A percentile compares a stretch with the other conserved stretches of the same genome.
These are phyloP conservation scores for Pseudorasbora parva DNA, from an alignment of 2,113 vertebrate genomes.

Conservation along the genomic window DNA sequence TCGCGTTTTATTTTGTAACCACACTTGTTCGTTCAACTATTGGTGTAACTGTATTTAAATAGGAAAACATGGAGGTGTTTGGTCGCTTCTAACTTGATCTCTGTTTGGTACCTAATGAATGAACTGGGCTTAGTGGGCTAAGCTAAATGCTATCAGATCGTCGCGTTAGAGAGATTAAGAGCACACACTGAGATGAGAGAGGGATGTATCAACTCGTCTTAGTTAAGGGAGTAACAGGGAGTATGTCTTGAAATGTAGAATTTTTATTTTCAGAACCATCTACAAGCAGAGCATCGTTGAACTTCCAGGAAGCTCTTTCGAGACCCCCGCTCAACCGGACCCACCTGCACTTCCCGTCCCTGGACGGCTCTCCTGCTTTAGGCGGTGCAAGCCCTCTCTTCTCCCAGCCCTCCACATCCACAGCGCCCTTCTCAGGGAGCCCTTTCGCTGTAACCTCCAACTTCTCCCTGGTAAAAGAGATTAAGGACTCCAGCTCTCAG, in stretches of 20 bases:
- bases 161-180: no score
- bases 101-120: no score
- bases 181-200: no score
- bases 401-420: conserved; percentile 91
- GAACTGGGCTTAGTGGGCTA: no score
- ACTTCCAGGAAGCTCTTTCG: conserved; percentile 88
- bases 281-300: conserved; percentile 87
- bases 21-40: no score
- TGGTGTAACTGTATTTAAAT: no score
- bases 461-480: conserved; percentile 93
- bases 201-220: no score
- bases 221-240: no score
- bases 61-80: no score
- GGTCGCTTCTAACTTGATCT: no score
- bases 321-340: conserved; percentile 93
- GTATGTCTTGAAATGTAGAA: not conserved
- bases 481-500: conserved; percentile 97
- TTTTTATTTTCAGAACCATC: conserved; percentile 80
- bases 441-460: conserved; percentile 81
- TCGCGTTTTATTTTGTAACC: no score
- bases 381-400: conserved; percentile 68
- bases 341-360: conserved; percentile 84
- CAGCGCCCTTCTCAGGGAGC: conserved; percentile 77
- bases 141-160: no score
- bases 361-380: conserved; percentile 81